Percentiles rank a stretch among this genome's conserved stretches.
phyloP scores from a whole-genome alignment of 1,140 invertebrate species.

The Lucilia cuprina region DNA sequence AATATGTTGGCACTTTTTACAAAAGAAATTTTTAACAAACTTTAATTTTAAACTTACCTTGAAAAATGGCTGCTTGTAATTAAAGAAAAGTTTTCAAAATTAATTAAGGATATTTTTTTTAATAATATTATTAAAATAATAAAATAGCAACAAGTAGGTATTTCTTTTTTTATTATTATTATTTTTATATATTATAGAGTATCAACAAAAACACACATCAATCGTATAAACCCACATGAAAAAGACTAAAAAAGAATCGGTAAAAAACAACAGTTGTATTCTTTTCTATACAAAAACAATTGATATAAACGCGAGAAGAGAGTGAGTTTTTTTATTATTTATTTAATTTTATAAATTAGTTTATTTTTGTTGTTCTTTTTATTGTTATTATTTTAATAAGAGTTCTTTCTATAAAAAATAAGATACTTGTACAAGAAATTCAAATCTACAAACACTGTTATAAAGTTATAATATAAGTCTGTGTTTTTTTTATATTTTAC shows the following conservation, averaged over 20 bases:
- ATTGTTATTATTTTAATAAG: neutral
- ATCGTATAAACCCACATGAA: neutral
- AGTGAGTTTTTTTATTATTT: neutral
- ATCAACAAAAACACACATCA: constrained; percentile 1
- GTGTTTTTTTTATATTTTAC: too few relatives aligned
- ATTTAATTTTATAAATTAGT: neutral
- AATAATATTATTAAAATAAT: neutral
- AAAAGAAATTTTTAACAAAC: neutral
- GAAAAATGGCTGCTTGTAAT: constrained; percentile 28
- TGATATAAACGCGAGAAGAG: neutral
- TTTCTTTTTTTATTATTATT: too few relatives aligned
- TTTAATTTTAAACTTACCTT: constrained; percentile 15
- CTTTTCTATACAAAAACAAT: neutral
- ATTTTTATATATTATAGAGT: neutral
- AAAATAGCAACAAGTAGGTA: neutral
- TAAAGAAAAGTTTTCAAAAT: neutral
- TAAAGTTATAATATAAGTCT: too few relatives aligned
- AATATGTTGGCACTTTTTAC: constrained; percentile 6
- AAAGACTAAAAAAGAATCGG: neutral
- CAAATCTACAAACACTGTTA: too few relatives aligned
- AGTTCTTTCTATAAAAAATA: too few relatives aligned
- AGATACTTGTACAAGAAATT: too few relatives aligned
- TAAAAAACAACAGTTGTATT: neutral
- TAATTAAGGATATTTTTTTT: constrained; percentile 1
- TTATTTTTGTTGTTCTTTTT: neutral